Percentiles rank a stretch among this genome's conserved stretches.
Conservation (phyloP, 2,797 vertebrate species). For the Semotilus atromaculatus region DNA sequence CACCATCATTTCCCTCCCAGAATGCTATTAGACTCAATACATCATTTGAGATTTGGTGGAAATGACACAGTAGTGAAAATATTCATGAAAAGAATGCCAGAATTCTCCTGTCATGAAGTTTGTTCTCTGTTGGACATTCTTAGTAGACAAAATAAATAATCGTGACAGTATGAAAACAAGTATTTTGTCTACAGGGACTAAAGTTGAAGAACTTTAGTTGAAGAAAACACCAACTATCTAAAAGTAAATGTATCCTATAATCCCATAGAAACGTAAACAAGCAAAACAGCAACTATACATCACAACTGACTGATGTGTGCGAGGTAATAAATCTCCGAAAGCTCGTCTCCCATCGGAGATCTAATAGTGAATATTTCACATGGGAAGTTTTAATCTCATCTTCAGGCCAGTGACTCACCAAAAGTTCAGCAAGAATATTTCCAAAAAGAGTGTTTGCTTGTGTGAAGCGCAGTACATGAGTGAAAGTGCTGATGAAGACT, state of each 20-base stretch:
- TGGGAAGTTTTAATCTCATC: slow-evolving; percentile 25
- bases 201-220: background rate
- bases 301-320: background rate
- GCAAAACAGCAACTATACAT: background rate
- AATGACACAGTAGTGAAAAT: slow-evolving; percentile 2
- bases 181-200: background rate
- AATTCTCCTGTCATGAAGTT: background rate
- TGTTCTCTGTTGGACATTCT: background rate
- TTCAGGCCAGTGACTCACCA: slow-evolving; percentile 15
- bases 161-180: background rate
- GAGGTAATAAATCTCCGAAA: background rate
- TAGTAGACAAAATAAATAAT: background rate
- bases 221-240: background rate
- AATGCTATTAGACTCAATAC: background rate
- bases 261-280: slow-evolving; percentile 1
- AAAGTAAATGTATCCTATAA: background rate
- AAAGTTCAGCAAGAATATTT: slow-evolving; percentile 19
- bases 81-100: background rate
- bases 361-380: slow-evolving; percentile 1
- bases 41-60: background rate
- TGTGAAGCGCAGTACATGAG: background rate
- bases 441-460: background rate
- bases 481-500: slow-evolving; percentile 24
- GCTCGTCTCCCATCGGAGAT: slow-evolving; percentile 23
- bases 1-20: background rate